Percentiles rank a stretch among this genome's conserved stretches.
Evolutionary conservation across 2,113 vertebrate species (phyloP).

Genomic region (Psittacula cyanocephala): DNA sequence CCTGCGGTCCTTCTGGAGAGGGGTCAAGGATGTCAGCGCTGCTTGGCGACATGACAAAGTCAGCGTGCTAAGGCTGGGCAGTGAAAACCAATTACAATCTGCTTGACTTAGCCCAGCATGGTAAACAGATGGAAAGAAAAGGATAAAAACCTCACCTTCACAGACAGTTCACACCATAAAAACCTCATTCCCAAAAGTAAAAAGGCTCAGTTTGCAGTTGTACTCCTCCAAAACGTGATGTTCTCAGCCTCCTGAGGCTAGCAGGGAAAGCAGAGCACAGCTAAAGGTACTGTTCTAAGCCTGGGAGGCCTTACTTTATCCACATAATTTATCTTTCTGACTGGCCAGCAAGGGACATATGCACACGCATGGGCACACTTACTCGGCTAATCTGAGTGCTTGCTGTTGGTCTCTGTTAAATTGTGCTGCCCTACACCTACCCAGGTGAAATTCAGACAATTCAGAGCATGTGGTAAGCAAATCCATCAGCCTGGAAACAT

Average conservation of each 20-base stretch:
- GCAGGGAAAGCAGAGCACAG: not conserved
- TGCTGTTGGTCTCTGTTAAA: fast-evolving
- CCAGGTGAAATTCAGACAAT: not conserved
- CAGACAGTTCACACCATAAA: not conserved
- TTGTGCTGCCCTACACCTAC: not conserved
- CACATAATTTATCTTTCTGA: not conserved
- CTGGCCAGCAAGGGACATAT: not conserved
- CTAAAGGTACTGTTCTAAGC: not conserved
- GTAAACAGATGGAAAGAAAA: conserved; percentile 31
- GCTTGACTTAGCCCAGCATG: not conserved
- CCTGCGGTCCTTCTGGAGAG: not conserved
- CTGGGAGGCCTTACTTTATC: not conserved
- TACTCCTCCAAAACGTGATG: not conserved
- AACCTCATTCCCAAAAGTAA: not conserved
- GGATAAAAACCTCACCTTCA: not conserved
- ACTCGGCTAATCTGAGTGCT: not conserved
- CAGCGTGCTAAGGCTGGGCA: not conserved
- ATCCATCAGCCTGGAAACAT: not conserved
- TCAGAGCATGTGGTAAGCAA: not conserved
- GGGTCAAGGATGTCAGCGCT: not conserved
- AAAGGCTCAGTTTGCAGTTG: not conserved
- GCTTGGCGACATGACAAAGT: not conserved
- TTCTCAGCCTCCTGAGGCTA: not conserved
- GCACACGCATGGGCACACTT: too few relatives aligned
- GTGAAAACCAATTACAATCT: not conserved